Evolutionary conservation across 2,113 vertebrate species (phyloP).

Genomic region (Sakesphorus luctuosus): DNA sequence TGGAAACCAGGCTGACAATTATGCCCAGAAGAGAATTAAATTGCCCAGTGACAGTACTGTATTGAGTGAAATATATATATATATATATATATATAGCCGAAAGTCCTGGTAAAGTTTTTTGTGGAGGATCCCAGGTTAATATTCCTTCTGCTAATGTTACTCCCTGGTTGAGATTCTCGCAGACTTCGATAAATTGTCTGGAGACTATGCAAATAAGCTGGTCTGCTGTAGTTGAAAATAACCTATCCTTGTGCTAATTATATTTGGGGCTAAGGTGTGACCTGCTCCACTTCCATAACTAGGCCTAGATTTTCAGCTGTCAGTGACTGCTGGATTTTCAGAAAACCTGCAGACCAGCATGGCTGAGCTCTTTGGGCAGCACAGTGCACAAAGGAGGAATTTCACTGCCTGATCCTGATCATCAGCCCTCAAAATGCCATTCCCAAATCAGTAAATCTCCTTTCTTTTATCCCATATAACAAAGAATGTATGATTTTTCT

Average conservation of each 20-base stretch:
- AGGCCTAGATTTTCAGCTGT: not conserved
- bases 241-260: constrained; percentile 2
- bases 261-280: not conserved
- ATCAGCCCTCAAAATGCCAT: not conserved
- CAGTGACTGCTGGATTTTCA: not conserved
- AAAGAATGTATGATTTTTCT: accelerated
- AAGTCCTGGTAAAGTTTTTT: not conserved
- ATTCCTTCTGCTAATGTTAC: not conserved
- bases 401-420: not conserved
- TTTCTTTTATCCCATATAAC: not conserved
- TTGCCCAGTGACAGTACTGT: not conserved
- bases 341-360: not conserved
- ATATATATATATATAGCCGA: not conserved
- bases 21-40: constrained; percentile 38
- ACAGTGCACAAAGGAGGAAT: not conserved
- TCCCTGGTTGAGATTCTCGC: not conserved
- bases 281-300: constrained; percentile 17
- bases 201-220: not conserved
- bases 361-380: not conserved
- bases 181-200: not conserved
- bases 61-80: not conserved
- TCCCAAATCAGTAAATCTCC: not conserved
- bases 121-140: constrained; percentile 13
- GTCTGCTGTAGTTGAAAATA: not conserved
- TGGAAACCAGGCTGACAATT: constrained; percentile 28